phyloP scores from a whole-genome alignment of 2,113 vertebrate genomes.

The Xiphophorus couchianus region DNA sequence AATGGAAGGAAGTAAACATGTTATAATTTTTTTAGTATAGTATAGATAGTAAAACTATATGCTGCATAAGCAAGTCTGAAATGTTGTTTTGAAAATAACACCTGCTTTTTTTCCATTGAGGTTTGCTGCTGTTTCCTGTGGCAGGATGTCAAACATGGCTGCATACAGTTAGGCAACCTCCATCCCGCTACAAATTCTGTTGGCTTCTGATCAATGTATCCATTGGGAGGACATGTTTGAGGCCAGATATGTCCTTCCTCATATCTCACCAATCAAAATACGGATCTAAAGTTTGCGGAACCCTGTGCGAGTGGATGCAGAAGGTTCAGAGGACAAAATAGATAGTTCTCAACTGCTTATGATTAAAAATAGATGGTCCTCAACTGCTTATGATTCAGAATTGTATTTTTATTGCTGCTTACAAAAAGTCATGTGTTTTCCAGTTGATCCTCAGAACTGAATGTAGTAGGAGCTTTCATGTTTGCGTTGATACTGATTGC shows the following conservation, averaged over 20 bases:
- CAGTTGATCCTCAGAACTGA: neutral
- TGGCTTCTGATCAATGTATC: neutral
- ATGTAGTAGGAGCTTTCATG: neutral
- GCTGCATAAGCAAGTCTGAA: conserved; percentile 17
- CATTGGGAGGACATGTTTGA: neutral
- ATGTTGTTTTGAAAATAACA: conserved; percentile 20
- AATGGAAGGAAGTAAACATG: neutral
- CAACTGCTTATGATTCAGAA: neutral
- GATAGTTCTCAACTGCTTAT: neutral
- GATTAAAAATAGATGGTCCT: neutral
- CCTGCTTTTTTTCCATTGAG: conserved; percentile 53
- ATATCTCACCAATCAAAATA: neutral
- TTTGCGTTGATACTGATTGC: neutral
- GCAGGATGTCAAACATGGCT: conserved; percentile 62
- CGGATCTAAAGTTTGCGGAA: conserved; percentile 1
- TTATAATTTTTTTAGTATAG: neutral
- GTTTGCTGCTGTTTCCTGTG: conserved; percentile 67
- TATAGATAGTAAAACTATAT: neutral
- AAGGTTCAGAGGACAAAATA: neutral
- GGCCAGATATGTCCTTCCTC: conserved; percentile 1
- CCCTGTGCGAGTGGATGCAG: neutral
- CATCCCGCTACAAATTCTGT: conserved; percentile 22
- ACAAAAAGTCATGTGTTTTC: neutral
- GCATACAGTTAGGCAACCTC: conserved; percentile 10
- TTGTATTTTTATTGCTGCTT: too few relatives aligned